These are phyloP conservation scores for Hippopotamus amphibius DNA, from an alignment of 2,113 vertebrate species.

Conservation along the genomic window DNA sequence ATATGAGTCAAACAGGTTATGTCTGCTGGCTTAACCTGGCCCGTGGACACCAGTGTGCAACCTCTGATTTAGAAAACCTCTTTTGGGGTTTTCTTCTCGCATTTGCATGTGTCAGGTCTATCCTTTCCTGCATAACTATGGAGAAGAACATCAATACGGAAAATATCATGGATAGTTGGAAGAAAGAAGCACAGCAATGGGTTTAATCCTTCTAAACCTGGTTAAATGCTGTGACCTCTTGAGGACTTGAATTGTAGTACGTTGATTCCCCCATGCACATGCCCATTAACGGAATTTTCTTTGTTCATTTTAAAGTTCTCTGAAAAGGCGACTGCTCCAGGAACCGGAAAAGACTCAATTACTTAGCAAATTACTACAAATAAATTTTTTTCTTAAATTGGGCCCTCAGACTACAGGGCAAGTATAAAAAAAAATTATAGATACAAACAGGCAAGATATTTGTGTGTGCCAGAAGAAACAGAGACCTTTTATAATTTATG, in stretches of 20 bases:
- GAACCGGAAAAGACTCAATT: conserved; percentile 49
- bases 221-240: conserved; percentile 10
- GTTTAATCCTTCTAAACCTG: background rate
- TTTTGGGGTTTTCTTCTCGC: background rate
- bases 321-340: conserved; percentile 45
- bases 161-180: conserved; percentile 48
- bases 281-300: conserved; percentile 39
- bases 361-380: conserved; percentile 57
- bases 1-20: background rate
- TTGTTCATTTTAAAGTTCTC: conserved; percentile 54
- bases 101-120: background rate
- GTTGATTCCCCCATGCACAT: conserved; percentile 27
- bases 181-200: conserved; percentile 18
- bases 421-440: conserved; percentile 36
- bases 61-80: background rate
- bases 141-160: conserved; percentile 37
- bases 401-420: background rate
- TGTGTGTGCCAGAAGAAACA: background rate
- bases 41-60: background rate
- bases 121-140: background rate
- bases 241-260: conserved; percentile 44
- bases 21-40: background rate
- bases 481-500: background rate
- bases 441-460: background rate
- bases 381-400: background rate